phyloP scores from a whole-genome alignment of 2,888 invertebrate species.

The Nasonia oneida region DNA sequence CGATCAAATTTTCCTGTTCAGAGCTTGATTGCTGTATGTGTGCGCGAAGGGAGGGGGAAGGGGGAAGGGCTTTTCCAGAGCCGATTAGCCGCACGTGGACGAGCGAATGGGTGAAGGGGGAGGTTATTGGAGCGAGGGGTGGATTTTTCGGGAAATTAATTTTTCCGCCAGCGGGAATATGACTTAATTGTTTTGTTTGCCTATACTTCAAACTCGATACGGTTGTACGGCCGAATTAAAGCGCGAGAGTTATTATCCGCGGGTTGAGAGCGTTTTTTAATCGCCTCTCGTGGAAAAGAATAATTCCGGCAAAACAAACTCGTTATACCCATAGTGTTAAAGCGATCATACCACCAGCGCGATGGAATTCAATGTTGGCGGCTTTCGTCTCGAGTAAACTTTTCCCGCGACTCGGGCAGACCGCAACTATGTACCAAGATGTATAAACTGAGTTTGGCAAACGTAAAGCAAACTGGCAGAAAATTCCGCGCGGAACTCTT shows the following conservation, averaged over 20 bases:
- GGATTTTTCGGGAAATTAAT: background rate
- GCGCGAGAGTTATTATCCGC: too few relatives aligned
- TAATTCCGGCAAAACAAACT: too few relatives aligned
- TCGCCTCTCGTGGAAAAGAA: too few relatives aligned
- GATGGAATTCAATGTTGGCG: too few relatives aligned
- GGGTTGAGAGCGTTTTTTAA: too few relatives aligned
- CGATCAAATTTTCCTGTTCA: conserved; percentile 11
- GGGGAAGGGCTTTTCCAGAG: background rate
- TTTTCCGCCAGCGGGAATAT: too few relatives aligned
- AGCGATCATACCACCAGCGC: too few relatives aligned
- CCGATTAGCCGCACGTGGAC: background rate
- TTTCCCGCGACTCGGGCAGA: background rate
- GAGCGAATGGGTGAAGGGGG: background rate
- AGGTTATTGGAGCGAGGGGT: background rate
- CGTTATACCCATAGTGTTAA: too few relatives aligned
- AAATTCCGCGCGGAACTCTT: background rate
- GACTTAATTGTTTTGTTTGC: too few relatives aligned
- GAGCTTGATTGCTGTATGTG: background rate
- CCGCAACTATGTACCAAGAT: background rate
- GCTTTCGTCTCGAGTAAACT: background rate
- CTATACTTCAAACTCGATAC: too few relatives aligned
- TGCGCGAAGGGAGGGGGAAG: background rate
- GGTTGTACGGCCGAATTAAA: too few relatives aligned
- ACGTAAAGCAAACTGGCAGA: background rate
- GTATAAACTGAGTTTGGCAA: conserved; percentile 1